Evolutionary conservation across 1,140 invertebrate species (phyloP), one percentile per base, ranked within the genome.

Genomic region (Gerris buenoi): DNA sequence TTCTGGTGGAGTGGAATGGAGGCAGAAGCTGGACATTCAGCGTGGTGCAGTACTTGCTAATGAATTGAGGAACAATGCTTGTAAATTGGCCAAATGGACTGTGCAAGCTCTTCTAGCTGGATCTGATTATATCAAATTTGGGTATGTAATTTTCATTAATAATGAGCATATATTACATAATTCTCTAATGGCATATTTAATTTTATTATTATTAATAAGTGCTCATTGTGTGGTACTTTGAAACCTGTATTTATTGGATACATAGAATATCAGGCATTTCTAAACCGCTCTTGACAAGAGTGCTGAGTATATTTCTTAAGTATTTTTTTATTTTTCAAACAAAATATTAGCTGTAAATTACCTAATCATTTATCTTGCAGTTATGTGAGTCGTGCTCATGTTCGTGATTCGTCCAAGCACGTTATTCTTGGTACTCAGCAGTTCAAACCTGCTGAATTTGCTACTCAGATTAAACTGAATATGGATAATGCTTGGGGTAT

Each of bases 401-500:
- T 93, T 0, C 85, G 94, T 57, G 97, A 98, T 78, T 93, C 95
- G 28, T 88, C 92, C 59, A 94, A 95, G 69, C 97, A 99, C 76
- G 93, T 97, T 15, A 97, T 99, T 69, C 81, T 99, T 33, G 96
- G 96, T 27, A 98, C 95, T 2, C 96, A 99, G 77, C 96, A 99
- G 77, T 98, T 97, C 78, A 97, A 96, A 75, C 97, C 97, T 1
- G 88, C 90, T 73, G 97, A 99, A 80, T 99, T 99, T 79, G 96
- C 96, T 5, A 93, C 90, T 2, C 97, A 99, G 79, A 99, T 99
- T 73, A 98, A 97, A 81, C 79, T 99, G 69, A 98, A 96, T 75
- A 96, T 99, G 94, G 97, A 99, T 76, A 99, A 99, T 78, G 95
- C 91, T 1, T 99, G 97, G 97, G 97, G 96, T 68, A 93, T 99